Base-by-base conservation (phyloP, 2,113 vertebrate genomes). In the Phaetusa simplex region DNA sequence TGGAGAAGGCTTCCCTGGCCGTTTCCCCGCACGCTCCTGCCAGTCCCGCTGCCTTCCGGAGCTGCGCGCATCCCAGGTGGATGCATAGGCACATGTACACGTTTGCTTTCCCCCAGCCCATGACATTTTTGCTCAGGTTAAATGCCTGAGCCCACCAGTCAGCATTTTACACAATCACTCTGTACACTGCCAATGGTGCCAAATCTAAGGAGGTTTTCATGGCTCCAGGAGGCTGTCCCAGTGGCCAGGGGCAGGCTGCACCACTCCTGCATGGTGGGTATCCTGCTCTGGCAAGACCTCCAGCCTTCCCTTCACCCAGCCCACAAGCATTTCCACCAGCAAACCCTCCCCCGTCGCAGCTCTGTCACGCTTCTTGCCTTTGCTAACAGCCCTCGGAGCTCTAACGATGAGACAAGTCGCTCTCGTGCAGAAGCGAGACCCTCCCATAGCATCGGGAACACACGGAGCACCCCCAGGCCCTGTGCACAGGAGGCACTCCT, bases 1-100 rank as follows among this genome's bases (percentile, higher is more conserved):
- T 9, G 2, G 21, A 29, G 17, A 27, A 53, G 29, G 22, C 58
- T 50, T 38, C 42, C 69, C 53, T 29, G 72, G 58, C 62, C 5
- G 1, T 8, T 2, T 73, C 71, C 55, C 67, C 1, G 0, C 17
- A 0, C 1, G 12, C 24, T 62, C 62, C n/a, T 80, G 62, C n/a
- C 64, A 52, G 55, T 52, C 30, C 71, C 8, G 3, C 82, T 61
- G 50, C 66, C 52, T 30, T 61, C 61, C 16, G 1, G 85, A 69
- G 64, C n/a, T 10, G 11, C 1, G 8, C 0, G 0, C 23, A 14
- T 56, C 88, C 88, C 73, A 27, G 50, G 82, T 53, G 45, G 38
- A 73, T 6, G 49, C 7, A 21, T 4, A 11, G 45, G 59, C 55
- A 65, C 36, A 76, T 24, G 17, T 24, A 76, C 52, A 19, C 0